These are phyloP conservation scores for Esox niger DNA, from an alignment of 2,113 vertebrate species.

Conservation along the genomic window DNA sequence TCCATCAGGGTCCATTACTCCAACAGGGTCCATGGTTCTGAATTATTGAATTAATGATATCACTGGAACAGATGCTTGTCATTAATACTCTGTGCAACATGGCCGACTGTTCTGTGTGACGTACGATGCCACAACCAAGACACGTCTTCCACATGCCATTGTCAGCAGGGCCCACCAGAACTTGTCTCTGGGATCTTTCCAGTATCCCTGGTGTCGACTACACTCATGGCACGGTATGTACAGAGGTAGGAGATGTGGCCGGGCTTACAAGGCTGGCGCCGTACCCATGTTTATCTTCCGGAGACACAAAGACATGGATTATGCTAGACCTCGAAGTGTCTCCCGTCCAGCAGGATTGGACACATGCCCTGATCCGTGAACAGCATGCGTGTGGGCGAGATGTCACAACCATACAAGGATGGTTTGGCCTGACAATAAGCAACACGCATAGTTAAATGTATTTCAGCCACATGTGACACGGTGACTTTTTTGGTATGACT, in stretches of 20 bases:
- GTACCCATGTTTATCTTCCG: background rate
- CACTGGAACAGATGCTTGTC: slow-evolving; percentile 7
- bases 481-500: no score
- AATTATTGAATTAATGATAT: slow-evolving; percentile 9
- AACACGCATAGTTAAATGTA: background rate
- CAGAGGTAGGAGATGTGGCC: background rate
- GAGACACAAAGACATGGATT: background rate
- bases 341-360: background rate
- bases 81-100: slow-evolving; percentile 7
- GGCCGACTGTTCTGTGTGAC: background rate
- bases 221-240: background rate
- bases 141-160: background rate
- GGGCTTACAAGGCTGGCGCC: background rate
- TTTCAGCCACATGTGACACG: no score
- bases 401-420: background rate
- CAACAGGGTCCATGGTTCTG: background rate
- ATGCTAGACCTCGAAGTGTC: background rate
- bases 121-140: background rate
- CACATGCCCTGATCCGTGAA: background rate
- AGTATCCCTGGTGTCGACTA: background rate
- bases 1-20: background rate
- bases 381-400: background rate
- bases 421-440: background rate
- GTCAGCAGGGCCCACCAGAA: background rate
- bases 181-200: background rate